Base-by-base conservation (phyloP, 2,113 vertebrate genomes). In the Polypterus bichir region DNA sequence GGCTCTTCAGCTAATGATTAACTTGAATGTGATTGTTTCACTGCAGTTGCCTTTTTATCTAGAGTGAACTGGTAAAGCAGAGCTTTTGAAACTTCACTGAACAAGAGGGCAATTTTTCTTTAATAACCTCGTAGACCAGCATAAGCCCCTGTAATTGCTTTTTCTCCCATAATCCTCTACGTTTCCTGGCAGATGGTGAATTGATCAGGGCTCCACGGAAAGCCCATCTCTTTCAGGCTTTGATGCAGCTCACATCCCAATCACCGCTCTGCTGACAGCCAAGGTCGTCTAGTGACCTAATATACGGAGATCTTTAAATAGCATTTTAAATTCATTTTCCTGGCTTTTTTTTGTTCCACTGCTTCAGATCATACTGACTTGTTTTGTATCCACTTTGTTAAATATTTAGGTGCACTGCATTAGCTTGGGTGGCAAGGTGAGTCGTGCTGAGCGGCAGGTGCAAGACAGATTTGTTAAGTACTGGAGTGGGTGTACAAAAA, bases 21-120 rank as follows among this genome's bases (percentile, higher is more conserved):
- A 27, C 27, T 27, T 27, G 27, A 27, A 27, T 27, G 27, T 27
- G 27, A 27, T 27, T 27, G 27, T 27, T 27, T 27, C 27, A 27
- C 27, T 27, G 27, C 27, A 27, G 27, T 27, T 27, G 27, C 27
- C 27, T 27, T 27, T 27, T 27, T 27, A 27, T 27, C 27, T 27
- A 27, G 27, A 27, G 27, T 27, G 27, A 27, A 27, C 27, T 27
- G 27, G 27, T 27, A 27, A 27, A 27, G 27, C 27, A 27, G 27
- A 27, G 27, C 27, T 77, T 77, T 75, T 54, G 70, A 76, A 78
- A 75, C 75, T 71, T 74, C 9, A 57, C 51, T 10, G 59, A 59
- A 46, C 49, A 48, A 44, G 63, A 65, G 56, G 47, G 47, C 55
- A 51, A 27, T 58, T 68, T 57, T 44, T 59, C 60, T 56, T 11